Conservation (phyloP, 35 echinoderm and acorn worm species). For the Anneissia japonica region DNA sequence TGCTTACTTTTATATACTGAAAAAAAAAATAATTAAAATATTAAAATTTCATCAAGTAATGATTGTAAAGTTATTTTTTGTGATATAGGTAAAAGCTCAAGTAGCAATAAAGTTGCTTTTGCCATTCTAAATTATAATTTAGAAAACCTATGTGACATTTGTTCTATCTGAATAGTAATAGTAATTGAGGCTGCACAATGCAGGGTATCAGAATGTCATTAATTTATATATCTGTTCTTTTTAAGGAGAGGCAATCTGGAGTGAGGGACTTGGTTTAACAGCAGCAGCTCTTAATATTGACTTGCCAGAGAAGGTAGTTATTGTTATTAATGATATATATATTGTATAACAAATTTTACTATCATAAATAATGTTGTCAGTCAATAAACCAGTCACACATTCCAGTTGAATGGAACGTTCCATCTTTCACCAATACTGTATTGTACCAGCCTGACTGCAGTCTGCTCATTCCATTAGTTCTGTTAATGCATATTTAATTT, state of each 20-base stretch:
- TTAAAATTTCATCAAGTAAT: no score
- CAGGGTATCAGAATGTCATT: neutral
- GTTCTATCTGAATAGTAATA: neutral
- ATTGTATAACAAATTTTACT: neutral
- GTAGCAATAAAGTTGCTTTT: neutral
- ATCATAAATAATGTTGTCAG: no score
- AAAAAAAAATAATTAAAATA: no score
- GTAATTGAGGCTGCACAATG: neutral
- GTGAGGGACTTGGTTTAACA: slow-evolving; percentile 85
- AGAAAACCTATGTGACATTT: no score
- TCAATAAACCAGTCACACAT: neutral
- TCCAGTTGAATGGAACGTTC: neutral
- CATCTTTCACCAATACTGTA: neutral
- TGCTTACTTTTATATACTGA: no score
- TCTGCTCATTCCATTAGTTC: no score
- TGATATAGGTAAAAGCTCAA: no score
- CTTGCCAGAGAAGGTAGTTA: slow-evolving; percentile 57
- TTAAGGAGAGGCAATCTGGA: slow-evolving; percentile 87
- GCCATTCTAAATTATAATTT: neutral
- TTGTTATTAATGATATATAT: no score
- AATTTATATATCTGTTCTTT: neutral
- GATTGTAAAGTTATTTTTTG: neutral
- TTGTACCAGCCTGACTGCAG: neutral
- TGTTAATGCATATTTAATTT: neutral
- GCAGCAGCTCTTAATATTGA: slow-evolving; percentile 79